A percentile compares a stretch with the other conserved stretches of the same genome.
These are phyloP conservation scores for Latrodectus elegans DNA, from an alignment of 2,888 invertebrate species.

Conservation along the genomic window DNA sequence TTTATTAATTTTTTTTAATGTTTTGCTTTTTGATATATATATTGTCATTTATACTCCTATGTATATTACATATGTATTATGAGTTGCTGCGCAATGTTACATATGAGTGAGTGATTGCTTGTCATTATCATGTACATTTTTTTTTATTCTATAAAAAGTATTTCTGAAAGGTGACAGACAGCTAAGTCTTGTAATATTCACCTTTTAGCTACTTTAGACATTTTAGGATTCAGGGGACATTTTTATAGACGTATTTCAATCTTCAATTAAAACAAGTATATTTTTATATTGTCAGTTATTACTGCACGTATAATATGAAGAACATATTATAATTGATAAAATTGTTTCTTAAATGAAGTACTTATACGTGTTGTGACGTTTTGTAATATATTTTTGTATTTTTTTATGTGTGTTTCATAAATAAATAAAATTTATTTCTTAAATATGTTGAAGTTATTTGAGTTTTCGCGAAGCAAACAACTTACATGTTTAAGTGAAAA, in stretches of 20 bases:
- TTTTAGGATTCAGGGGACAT: neutral
- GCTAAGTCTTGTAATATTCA: neutral
- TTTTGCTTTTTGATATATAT: constrained; percentile 4
- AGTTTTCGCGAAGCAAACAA: no score
- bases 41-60: constrained; percentile 17
- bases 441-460: no score
- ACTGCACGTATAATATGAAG: neutral
- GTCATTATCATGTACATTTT: constrained; percentile 1
- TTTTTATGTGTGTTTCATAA: neutral
- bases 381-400: neutral
- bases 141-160: neutral
- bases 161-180: neutral
- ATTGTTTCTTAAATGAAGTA: neutral
- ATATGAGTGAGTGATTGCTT: constrained; percentile 37
- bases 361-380: neutral
- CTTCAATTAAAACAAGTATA: no score
- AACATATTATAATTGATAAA: neutral
- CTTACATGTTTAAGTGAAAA: no score
- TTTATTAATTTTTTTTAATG: neutral
- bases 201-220: neutral
- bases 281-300: neutral
- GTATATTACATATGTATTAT: constrained; percentile 32
- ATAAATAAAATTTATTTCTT: no score
- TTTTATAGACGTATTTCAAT: neutral
- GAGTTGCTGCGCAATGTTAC: constrained; percentile 54